Evolutionary conservation across 2,888 invertebrate genomes (phyloP), one percentile per base, ranked within the genome.

Genomic region (Drosophila recens): DNA sequence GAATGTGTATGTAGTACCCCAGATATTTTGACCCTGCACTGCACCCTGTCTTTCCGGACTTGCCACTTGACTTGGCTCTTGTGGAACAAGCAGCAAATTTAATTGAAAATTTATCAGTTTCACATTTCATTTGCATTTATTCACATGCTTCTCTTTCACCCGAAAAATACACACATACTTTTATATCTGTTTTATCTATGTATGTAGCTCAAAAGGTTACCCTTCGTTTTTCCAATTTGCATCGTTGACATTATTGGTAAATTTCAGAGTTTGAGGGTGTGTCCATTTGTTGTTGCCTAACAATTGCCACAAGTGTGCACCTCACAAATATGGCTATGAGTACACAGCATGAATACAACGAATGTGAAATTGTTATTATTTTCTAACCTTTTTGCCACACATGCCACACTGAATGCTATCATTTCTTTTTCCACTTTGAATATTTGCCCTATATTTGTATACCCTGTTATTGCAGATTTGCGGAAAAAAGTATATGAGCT

Each of bases 21-120:
- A 46, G 36, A 27, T 58, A 23, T 23, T 46, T 36, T 57, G 46
- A 58, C 46, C 27, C 46, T 36, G 45, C 36, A 57, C 61, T 36
- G 45, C 36, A 57, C 61, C 9, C 17, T 66, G 36, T 51, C 38
- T 45, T 59, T 52, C 52, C 42, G 13, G 23, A 46, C 23, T 46
- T 72, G 67, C 71, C 65, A 66, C 65, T 76, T 69, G 73, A 71
- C 68, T 75, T 66, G 40, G 51, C 64, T 45, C 57, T 54, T 70
- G 57, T 65, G 54, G 23, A 69, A 58, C 70, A 64, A 57, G 63
- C 62, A 67, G 75, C 78, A 79, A 79, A 79, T 86, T 87, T 89
- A 89, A 88, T 88, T 88, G 88, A 81, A 89, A 89, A 81, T 79
- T 82, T 84, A 87, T 88, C 88, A 81, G 80, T 79, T 81, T 77